phyloP scores from a whole-genome alignment of 2,888 invertebrate genomes.

The Caenorhabditis doughertyi region DNA sequence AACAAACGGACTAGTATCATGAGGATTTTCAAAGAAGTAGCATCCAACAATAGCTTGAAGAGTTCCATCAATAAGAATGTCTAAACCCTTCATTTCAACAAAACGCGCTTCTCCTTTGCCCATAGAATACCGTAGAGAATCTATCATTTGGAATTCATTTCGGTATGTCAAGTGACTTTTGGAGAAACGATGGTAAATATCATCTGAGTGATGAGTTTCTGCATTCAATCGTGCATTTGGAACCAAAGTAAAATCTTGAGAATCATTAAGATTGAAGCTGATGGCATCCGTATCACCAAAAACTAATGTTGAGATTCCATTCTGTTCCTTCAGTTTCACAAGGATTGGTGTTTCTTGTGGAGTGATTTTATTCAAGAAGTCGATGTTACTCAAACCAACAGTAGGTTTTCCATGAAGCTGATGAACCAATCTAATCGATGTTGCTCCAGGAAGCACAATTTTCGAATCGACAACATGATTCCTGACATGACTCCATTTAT shows the following conservation, averaged over 20 bases:
- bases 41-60: slow-evolving; percentile 67
- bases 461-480: slow-evolving; percentile 68
- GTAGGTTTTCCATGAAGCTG: slow-evolving; percentile 37
- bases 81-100: slow-evolving; percentile 59
- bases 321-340: slow-evolving; percentile 47
- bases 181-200: slow-evolving; percentile 66
- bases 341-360: slow-evolving; percentile 39
- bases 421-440: slow-evolving; percentile 64
- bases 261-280: slow-evolving; percentile 32
- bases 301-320: slow-evolving; percentile 19
- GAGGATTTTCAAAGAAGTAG: slow-evolving; percentile 59
- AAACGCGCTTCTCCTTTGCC: slow-evolving; percentile 63
- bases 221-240: slow-evolving; percentile 37
- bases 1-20: slow-evolving; percentile 63
- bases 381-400: slow-evolving; percentile 51
- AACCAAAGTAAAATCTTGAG: neutral
- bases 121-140: slow-evolving; percentile 26
- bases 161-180: slow-evolving; percentile 54
- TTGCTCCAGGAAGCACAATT: slow-evolving; percentile 71
- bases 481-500: slow-evolving; percentile 66
- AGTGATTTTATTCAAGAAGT: slow-evolving; percentile 66
- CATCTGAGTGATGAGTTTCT: slow-evolving; percentile 44
- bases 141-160: slow-evolving; percentile 64
- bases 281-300: slow-evolving; percentile 61
- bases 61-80: slow-evolving; percentile 70